Base-by-base conservation (phyloP, 2,888 invertebrate genomes). In the Dioctria rufipes region DNA sequence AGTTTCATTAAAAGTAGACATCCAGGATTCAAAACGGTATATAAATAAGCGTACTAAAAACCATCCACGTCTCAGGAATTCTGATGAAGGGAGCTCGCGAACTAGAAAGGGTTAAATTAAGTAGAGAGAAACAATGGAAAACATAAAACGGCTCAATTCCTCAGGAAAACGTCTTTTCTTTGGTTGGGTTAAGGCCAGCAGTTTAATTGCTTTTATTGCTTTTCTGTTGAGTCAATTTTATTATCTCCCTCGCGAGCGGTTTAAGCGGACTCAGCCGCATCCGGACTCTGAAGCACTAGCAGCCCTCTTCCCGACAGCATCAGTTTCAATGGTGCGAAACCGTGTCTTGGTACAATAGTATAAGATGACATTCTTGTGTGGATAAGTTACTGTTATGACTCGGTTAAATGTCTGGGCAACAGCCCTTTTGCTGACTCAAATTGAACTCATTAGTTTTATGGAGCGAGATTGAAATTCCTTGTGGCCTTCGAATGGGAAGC, bases 141-240 rank as follows among this genome's bases (percentile, higher is more conserved):
- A 80, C 78, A 49, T 75, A 54, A 78, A 80, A 82, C 63, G 78
- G 73, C 80, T 82, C 69, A 82, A 82, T 82, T 82, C 79, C 37
- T 67, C 25, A 75, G 75, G 63, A 79, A 79, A 80, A 73, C 75
- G 78, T 71, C 69, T 67, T 63, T 78, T 78, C 66, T 78, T 78
- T 61, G 78, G 80, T 80, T 80, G 75, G 75, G 73, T 78, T 79
- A 73, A 75, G 73, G 80, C 79, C 82, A 80, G 61, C 80, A 82
- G 67, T 82, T 82, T 82, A 80, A 82, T 82, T 80, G 82, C 80
- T 79, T 82, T 82, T 82, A 82, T 82, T 82, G 80, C 82, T 82
- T 78, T 77, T 80, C 61, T 71, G 78, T 79, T 79, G 80, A 80
- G 80, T 82, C 82, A 67, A 82, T 82, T 82, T 82, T 78, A 82